Base-by-base conservation (phyloP, 2,888 invertebrate species). In the Cloeon dipterum region DNA sequence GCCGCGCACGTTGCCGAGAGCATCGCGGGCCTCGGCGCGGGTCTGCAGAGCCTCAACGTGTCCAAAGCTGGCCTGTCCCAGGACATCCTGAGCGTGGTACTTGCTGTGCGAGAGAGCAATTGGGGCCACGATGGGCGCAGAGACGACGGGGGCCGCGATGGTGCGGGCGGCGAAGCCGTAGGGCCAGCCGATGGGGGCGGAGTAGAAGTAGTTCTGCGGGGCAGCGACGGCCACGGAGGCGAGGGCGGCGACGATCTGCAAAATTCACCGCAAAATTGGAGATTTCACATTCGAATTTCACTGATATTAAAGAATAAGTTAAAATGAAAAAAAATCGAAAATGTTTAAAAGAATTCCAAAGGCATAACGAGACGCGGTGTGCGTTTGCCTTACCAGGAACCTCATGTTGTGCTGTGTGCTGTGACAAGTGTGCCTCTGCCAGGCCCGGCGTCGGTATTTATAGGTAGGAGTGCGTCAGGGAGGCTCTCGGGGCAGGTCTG, bases 31-130 rank as follows among this genome's bases (percentile, higher is more conserved):
- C 35, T 50, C 50, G 11, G 42, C 40, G 25, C 47, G 46, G 18
- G 44, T 45, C 40, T 46, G 42, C 17, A 43, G 45, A 36, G 46
- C 46, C 8, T 46, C 48, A 26, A 45, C 39, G 42, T 46, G 44
- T 17, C 46, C 47, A 41, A 48, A 50, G 33, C 45, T 40, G 41
- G 29, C 29, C 29, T 29, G 45, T 32, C 47, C 47, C 10, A 47
- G 41, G 39, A 42, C 45, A 35, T 47, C 46, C 39, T 47, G 47
- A 3, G 46, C 43, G 38, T 45, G 47, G 42, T 42, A 47, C 35
- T 42, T 37, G 13, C 36, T 34, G 17, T 37, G 25, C 5, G 39
- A 34, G 5, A 26, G n/a, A n/a, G 33, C 37, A 20, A 39, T 39
- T 2, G 33, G 18, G 2, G 40, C 20, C 13, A 34, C 20, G 17